phyloP scores from a whole-genome alignment of 2,888 invertebrate species.

The Agriopis marginaria region DNA sequence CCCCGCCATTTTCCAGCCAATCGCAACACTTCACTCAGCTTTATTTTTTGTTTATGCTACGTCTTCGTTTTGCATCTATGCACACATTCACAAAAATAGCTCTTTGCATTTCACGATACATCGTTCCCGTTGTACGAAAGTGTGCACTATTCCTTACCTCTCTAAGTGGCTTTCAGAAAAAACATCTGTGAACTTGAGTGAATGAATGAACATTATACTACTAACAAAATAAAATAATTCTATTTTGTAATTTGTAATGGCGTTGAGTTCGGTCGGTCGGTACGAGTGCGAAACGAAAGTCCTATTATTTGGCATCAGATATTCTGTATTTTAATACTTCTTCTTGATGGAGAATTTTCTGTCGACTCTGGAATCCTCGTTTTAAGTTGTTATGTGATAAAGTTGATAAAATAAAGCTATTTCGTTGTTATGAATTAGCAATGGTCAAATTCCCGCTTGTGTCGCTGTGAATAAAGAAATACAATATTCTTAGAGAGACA shows the following conservation, averaged over 20 bases:
- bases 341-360: conserved; percentile 8
- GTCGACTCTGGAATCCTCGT: conserved; percentile 5
- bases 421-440: conserved; percentile 56
- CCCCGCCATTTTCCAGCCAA: conserved; percentile 77
- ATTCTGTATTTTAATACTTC: conserved; percentile 40
- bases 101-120: conserved; percentile 64
- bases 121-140: conserved; percentile 45
- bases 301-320: conserved; percentile 41
- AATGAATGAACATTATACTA: conserved; percentile 54
- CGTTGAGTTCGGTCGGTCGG: conserved; percentile 58
- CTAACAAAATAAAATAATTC: conserved; percentile 45
- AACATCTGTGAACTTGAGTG: conserved; percentile 48
- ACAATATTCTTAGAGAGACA: conserved; percentile 47
- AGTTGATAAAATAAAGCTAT: conserved; percentile 28
- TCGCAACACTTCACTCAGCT: conserved; percentile 67
- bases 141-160: conserved; percentile 47
- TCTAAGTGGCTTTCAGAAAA: conserved; percentile 45
- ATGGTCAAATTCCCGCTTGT: conserved; percentile 66
- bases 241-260: conserved; percentile 64
- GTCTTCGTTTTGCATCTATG: conserved; percentile 65
- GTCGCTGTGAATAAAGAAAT: conserved; percentile 63
- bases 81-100: conserved; percentile 70
- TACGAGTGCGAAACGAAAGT: conserved; percentile 48
- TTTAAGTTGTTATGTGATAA: conserved; percentile 18
- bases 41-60: conserved; percentile 84